Evolutionary conservation across 2,888 invertebrate genomes (phyloP), one percentile per base, ranked within the genome.

Genomic region (Drosophila rubida): DNA sequence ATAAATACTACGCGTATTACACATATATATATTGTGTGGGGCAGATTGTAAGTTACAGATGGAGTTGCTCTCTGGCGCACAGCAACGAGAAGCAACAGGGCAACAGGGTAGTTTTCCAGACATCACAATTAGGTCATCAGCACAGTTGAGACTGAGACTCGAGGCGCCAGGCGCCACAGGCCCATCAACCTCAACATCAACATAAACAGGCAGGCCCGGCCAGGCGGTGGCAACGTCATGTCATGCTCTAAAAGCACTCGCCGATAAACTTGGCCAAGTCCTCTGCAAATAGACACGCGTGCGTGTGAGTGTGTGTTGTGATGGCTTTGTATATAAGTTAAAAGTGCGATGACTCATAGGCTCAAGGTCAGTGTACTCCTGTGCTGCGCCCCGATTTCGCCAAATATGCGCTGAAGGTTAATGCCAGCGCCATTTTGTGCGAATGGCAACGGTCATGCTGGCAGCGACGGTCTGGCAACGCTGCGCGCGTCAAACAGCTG

Each of bases 51-150:
- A 37, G 32, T 39, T 23, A 39, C n/a, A 25, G 37, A 37, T 16
- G 25, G n/a, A 39, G 25, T n/a, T n/a, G n/a, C n/a, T n/a, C n/a
- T n/a, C n/a, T n/a, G n/a, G n/a, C n/a, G n/a, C n/a, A n/a, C n/a
- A n/a, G n/a, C n/a, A n/a, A n/a, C n/a, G n/a, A n/a, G 8, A 41
- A 16, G 55, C 60, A 53, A 53, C 51, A 53, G 51, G 51, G 69
- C 69, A 67, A 71, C 71, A 72, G 72, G 72, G 62, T 68, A 50
- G 70, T 66, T 70, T 58, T 16, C 45, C 55, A 45, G 30, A 45
- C 51, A 13, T 41, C 41, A 61, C 60, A 74, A 74, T 75, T 75
- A 74, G 75, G 75, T 75, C 74, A 74, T 75, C 75, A 51, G 51
- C 62, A 48, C 50, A 41, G 54, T 68, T 68, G 54, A 70, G 19